Evolutionary conservation across 2,113 vertebrate species (phyloP).

Genomic region (Gadus chalcogrammus): DNA sequence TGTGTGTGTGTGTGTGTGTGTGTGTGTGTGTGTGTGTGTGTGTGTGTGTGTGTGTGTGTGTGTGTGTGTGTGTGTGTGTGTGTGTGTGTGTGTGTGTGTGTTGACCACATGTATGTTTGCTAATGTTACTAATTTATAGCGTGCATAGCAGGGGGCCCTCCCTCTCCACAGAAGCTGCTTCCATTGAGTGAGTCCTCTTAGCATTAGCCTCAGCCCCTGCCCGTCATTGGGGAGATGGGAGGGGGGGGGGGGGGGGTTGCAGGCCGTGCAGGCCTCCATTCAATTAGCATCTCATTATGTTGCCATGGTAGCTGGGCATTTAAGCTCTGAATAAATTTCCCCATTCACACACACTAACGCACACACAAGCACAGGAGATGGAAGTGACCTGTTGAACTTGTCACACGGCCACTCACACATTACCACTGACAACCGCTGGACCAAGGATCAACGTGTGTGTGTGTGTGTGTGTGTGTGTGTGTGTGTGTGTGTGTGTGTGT

Average conservation of each 20-base stretch:
- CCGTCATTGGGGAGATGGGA: slow-evolving; percentile 12
- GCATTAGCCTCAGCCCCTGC: slow-evolving; percentile 55
- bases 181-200: slow-evolving; percentile 56
- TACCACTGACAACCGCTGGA: not conserved
- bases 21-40: slow-evolving; percentile 7
- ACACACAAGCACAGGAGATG: slow-evolving; percentile 34
- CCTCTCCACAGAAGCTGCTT: slow-evolving; percentile 30
- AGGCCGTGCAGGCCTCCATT: slow-evolving; percentile 75
- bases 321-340: slow-evolving; percentile 71
- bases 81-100: slow-evolving; percentile 16
- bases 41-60: slow-evolving; percentile 17
- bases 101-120: slow-evolving; percentile 14
- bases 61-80: slow-evolving; percentile 3
- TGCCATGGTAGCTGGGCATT: slow-evolving; percentile 81
- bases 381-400: slow-evolving; percentile 27
- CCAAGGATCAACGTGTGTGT: not conserved
- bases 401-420: slow-evolving; percentile 22
- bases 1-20: not conserved
- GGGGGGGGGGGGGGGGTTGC: slow-evolving; percentile 38
- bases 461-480: slow-evolving; percentile 20
- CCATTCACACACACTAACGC: slow-evolving; percentile 50
- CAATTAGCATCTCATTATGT: slow-evolving; percentile 84
- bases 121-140: slow-evolving; percentile 57
- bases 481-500: not conserved
- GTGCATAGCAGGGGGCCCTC: slow-evolving; percentile 11